phyloP scores from a whole-genome alignment of 2,113 vertebrate species.

The Tamias sibiricus region DNA sequence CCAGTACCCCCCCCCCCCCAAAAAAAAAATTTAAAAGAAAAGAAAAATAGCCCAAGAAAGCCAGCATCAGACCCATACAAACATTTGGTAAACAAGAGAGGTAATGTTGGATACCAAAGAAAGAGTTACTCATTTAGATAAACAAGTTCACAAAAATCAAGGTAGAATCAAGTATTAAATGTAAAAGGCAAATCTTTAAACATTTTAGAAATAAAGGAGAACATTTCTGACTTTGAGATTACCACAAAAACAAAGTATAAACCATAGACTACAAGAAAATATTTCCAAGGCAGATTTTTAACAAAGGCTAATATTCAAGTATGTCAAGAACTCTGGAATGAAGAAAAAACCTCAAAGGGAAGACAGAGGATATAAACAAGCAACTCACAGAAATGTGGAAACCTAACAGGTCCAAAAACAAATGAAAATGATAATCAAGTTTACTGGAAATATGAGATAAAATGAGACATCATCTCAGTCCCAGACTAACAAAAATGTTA shows the following conservation, averaged over 20 bases:
- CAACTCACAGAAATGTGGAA: neutral
- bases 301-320: neutral
- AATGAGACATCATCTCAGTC: neutral
- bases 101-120: neutral
- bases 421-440: neutral
- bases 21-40: no score
- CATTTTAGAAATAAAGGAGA: neutral
- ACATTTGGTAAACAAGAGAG: neutral
- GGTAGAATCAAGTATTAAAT: no score
- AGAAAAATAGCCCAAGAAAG: no score
- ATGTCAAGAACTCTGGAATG: neutral
- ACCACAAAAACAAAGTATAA: neutral
- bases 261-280: neutral
- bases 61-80: no score
- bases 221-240: neutral
- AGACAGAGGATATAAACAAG: neutral
- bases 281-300: neutral
- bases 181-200: no score
- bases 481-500: neutral
- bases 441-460: neutral
- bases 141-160: neutral
- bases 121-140: neutral
- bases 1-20: no score
- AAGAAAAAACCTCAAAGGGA: neutral
- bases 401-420: neutral